Base-by-base conservation (phyloP, 2,113 vertebrate species). In the Scopus umbretta region DNA sequence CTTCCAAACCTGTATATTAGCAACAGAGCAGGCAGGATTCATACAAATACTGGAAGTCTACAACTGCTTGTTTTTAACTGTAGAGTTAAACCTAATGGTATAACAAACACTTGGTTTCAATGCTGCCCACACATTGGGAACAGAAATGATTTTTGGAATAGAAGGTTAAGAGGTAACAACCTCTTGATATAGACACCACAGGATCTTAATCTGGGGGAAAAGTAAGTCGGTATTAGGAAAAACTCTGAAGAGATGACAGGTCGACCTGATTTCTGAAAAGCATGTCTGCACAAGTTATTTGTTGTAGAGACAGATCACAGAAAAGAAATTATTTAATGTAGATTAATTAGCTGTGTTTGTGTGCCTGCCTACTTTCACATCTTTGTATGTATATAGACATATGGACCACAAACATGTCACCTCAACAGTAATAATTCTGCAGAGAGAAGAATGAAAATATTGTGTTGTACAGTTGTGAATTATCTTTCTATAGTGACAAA, bases 381-480 rank as follows among this genome's bases (percentile, higher is more conserved):
- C 8, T 53, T 14, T 34, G 8, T 47, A 17, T 4, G 5, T 21
- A 19, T 32, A 1, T 18, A 78, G 20, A 65, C 29, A n/a, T 22
- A 40, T 2, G 32, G 30, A 49, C 16, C 30, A 58, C 26, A 73
- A 18, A 20, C 19, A 21, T 20, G 25, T 32, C 55, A 62, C 52
- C 32, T 53, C 50, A 74, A 47, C 23, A 55, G 18, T 12, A 7
- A 19, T 26, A 62, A 8, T 26, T 61, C 45, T 53, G 38, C n/a
- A 78, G 34, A 27, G 19, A 59, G 5, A 47, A 47, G 52, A 15
- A 66, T 19, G 14, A 27, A 55, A 47, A 13, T 25, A 16, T 5
- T 84, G 25, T 32, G 10, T 58, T 89, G 32, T 47, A 14, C 6
- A 8, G 2, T 10, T 0, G 0, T 32, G 1, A 61, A 30, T 63